Percentiles rank a stretch among this genome's conserved stretches.
These are phyloP conservation scores for Rhinoraja longicauda DNA, from an alignment of 2,797 vertebrate genomes.

Conservation along the genomic window DNA sequence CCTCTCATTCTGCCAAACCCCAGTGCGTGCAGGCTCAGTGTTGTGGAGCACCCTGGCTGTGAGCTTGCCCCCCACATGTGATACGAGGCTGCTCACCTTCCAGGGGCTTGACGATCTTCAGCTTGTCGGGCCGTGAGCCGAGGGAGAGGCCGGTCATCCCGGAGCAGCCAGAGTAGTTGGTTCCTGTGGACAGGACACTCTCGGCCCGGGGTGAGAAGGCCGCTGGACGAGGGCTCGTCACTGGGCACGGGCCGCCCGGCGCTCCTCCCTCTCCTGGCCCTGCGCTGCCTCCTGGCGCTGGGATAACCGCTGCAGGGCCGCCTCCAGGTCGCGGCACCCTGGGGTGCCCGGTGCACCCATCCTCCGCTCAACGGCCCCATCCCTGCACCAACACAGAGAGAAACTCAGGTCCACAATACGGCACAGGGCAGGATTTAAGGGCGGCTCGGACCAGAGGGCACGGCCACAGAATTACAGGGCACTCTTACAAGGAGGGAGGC, in stretches of 20 bases:
- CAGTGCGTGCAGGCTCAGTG: too few species aligned
- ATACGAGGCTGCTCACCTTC: conserved; percentile 62
- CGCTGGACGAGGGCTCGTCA: conserved; percentile 59
- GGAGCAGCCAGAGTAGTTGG: conserved; percentile 71
- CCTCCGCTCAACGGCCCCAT: conserved; percentile 49
- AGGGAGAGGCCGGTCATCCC: conserved; percentile 63
- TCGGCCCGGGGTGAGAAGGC: conserved; percentile 71
- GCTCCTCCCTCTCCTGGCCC: conserved; percentile 64
- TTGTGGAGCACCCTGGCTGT: too few species aligned
- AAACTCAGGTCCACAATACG: too few species aligned
- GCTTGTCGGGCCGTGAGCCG: conserved; percentile 72
- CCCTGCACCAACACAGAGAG: neutral
- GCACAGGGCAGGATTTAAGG: too few species aligned
- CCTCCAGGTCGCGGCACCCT: conserved; percentile 68
- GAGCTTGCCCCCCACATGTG: too few species aligned
- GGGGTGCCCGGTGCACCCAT: conserved; percentile 66
- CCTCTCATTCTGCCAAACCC: too few species aligned
- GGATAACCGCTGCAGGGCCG: conserved; percentile 67
- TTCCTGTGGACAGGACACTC: conserved; percentile 67
- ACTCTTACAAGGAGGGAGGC: too few species aligned
- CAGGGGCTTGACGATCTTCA: conserved; percentile 81
- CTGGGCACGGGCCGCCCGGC: conserved; percentile 57
- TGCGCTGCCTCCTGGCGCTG: conserved; percentile 64
- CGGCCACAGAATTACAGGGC: too few species aligned
- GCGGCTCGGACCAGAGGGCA: too few species aligned